Percentiles rank a stretch among this genome's conserved stretches.
These are phyloP conservation scores for Atta colombica DNA, from an alignment of 1,140 invertebrate species.

Conservation along the genomic window DNA sequence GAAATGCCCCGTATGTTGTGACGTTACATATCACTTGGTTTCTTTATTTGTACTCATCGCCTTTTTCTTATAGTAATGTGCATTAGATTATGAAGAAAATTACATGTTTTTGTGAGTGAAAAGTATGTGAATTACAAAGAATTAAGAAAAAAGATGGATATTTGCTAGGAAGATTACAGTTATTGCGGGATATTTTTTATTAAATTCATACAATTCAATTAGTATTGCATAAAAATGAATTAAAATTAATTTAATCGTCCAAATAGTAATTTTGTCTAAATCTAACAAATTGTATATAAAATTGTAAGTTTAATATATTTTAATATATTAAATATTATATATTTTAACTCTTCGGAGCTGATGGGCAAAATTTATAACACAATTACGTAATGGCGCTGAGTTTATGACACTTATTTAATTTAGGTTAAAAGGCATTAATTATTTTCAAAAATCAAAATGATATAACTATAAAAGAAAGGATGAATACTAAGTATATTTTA, in stretches of 20 bases:
- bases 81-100: conserved; percentile 3
- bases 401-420: too few species aligned
- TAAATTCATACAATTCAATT: conserved; percentile 12
- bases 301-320: neutral
- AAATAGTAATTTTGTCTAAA: neutral
- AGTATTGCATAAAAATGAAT: neutral
- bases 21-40: conserved; percentile 14
- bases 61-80: conserved; percentile 1
- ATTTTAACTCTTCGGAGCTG: too few species aligned
- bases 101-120: neutral
- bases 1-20: conserved; percentile 14
- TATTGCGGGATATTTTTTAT: conserved; percentile 18
- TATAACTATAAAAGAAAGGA: too few species aligned
- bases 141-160: conserved; percentile 48
- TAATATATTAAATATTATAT: too few species aligned
- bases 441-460: too few species aligned
- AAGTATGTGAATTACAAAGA: conserved; percentile 31
- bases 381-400: too few species aligned
- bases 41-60: conserved; percentile 9
- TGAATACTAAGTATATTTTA: too few species aligned
- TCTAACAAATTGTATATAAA: too few species aligned
- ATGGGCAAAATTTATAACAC: too few species aligned
- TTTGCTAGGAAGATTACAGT: conserved; percentile 17
- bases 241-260: neutral
- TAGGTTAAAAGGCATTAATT: too few species aligned